Evolutionary conservation across 2,797 vertebrate genomes (phyloP).

Genomic region (Hoplostethus mediterraneus): DNA sequence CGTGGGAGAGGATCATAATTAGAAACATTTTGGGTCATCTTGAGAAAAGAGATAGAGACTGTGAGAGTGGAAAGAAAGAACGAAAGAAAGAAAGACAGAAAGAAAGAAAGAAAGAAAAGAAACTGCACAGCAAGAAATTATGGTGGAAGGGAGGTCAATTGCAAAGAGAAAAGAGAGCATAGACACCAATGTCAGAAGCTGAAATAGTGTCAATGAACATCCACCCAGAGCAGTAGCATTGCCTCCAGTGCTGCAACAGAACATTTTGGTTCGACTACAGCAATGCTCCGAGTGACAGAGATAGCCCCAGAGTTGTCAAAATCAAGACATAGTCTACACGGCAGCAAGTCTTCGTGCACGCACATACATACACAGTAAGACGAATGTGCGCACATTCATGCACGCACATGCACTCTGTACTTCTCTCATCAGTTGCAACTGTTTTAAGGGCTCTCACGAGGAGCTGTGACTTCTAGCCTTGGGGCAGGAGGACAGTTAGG

Average conservation of each 20-base stretch:
- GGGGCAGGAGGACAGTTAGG: constrained; percentile 53
- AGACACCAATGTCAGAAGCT: not conserved
- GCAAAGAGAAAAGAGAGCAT: not conserved
- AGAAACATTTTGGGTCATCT: constrained; percentile 92
- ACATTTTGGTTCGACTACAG: not conserved
- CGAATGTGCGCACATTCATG: constrained; percentile 3
- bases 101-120: constrained; percentile 7
- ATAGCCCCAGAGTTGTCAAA: constrained; percentile 25
- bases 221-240: not conserved
- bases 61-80: constrained; percentile 4
- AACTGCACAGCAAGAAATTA: not conserved
- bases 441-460: constrained; percentile 51
- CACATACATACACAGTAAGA: constrained; percentile 6
- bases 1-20: constrained; percentile 93
- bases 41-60: constrained; percentile 72
- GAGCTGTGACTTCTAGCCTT: constrained; percentile 52
- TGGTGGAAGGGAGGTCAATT: too few relatives aligned
- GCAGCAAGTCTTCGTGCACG: constrained; percentile 32
- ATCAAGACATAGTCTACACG: constrained; percentile 24
- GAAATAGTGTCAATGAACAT: constrained; percentile 26
- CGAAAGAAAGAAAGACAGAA: constrained; percentile 17
- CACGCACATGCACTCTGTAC: constrained; percentile 8
- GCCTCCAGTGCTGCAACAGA: not conserved
- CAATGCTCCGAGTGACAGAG: constrained; percentile 30
- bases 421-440: constrained; percentile 37